These are phyloP conservation scores for Acanthosepion lycidas DNA, from an alignment of 2,888 invertebrate species.

Conservation along the genomic window DNA sequence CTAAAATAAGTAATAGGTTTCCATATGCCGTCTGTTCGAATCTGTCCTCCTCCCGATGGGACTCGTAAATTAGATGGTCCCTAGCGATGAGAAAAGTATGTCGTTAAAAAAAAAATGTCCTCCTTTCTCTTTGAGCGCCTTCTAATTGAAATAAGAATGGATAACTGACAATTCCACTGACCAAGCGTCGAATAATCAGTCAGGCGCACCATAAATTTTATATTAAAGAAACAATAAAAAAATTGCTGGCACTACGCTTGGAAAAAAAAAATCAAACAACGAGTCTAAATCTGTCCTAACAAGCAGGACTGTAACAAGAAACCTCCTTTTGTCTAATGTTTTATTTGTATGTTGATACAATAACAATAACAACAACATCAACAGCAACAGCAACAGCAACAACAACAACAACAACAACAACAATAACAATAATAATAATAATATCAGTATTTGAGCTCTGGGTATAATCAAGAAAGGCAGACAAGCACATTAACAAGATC, in stretches of 20 bases:
- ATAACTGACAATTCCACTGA: not conserved
- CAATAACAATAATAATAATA: too few relatives aligned
- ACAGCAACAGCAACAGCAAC: too few relatives aligned
- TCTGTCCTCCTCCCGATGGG: not conserved
- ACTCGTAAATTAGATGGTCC: conserved; percentile 33
- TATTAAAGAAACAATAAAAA: not conserved
- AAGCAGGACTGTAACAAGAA: not conserved
- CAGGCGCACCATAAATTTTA: conserved; percentile 8
- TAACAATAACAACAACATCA: too few relatives aligned
- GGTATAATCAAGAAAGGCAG: too few relatives aligned
- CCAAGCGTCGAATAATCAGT: not conserved
- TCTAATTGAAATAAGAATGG: conserved; percentile 17
- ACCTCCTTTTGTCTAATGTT: not conserved
- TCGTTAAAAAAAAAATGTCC: not conserved
- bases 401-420: too few relatives aligned
- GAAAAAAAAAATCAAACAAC: not conserved
- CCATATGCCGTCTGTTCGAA: not conserved
- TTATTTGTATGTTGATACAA: not conserved
- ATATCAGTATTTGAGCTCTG: too few relatives aligned
- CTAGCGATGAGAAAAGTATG: not conserved
- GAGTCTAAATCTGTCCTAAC: not conserved
- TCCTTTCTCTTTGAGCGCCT: not conserved
- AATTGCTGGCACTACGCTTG: not conserved
- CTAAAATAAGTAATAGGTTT: not conserved
- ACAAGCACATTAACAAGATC: too few relatives aligned